Percentiles rank a stretch among this genome's conserved stretches.
Conservation (phyloP, 2,797 vertebrate species). For the Cyclopterus lumpus region DNA sequence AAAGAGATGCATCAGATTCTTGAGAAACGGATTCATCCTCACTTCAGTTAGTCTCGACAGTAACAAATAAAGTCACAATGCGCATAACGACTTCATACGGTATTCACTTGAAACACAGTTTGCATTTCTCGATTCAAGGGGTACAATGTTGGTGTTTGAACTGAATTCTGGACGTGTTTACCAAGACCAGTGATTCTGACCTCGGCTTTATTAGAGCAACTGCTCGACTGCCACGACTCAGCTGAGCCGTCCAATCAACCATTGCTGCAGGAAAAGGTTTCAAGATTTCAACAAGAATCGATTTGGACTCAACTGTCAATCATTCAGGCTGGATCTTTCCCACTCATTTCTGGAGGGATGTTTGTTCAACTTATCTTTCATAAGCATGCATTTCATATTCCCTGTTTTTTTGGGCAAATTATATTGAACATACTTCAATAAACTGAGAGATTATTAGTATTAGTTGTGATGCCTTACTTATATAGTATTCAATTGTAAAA, state of each 20-base stretch:
- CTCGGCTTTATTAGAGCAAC: conserved; percentile 35
- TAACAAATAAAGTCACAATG: conserved; percentile 13
- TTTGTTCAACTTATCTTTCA: conserved; percentile 1
- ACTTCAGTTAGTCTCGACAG: background rate
- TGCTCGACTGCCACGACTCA: conserved; percentile 17
- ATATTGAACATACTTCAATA: background rate
- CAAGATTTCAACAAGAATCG: conserved; percentile 50
- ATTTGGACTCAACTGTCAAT: conserved; percentile 65
- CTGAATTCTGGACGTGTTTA: conserved; percentile 1
- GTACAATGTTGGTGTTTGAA: background rate
- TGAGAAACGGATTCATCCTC: conserved; percentile 10
- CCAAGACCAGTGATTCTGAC: conserved; percentile 18
- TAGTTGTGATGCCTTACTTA: background rate
- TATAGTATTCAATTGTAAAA: too few species aligned
- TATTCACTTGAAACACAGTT: conserved; percentile 1
- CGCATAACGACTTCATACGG: conserved; percentile 7
- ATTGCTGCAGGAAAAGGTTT: conserved; percentile 58
- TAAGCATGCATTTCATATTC: background rate
- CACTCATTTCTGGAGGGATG: background rate
- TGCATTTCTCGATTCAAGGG: background rate
- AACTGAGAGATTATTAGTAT: background rate
- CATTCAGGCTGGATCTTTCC: conserved; percentile 14
- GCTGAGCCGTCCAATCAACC: conserved; percentile 55
- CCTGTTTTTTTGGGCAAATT: background rate
- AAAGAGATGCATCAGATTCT: background rate